A percentile compares a stretch with the other conserved stretches of the same genome.
These are phyloP conservation scores for Syncerus caffer DNA, from an alignment of 2,797 vertebrate genomes.

Conservation along the genomic window DNA sequence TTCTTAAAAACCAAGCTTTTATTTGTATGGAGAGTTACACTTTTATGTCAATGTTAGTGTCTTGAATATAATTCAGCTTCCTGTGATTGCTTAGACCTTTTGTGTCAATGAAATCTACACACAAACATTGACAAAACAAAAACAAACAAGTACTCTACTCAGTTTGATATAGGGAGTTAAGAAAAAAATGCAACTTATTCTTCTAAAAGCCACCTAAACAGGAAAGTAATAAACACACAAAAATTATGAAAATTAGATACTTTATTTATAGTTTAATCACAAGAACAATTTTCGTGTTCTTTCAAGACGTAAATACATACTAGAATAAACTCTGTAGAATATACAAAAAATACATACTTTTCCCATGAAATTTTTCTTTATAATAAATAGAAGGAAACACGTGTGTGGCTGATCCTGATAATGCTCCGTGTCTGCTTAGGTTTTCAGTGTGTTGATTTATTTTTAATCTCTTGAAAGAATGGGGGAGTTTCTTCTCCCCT, in stretches of 20 bases:
- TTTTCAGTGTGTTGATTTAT: constrained; percentile 86
- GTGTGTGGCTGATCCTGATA: constrained; percentile 82
- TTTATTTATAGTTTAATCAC: constrained; percentile 86
- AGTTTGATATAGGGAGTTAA: neutral
- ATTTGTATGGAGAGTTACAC: neutral
- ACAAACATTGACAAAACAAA: neutral
- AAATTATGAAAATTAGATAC: constrained; percentile 86
- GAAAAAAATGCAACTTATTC: neutral
- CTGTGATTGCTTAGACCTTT: neutral
- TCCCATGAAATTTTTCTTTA: constrained; percentile 85
- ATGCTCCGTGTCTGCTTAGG: constrained; percentile 82
- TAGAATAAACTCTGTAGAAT: constrained; percentile 90
- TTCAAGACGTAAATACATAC: constrained; percentile 85
- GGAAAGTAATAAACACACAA: neutral
- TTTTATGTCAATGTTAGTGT: neutral
- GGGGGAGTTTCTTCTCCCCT: constrained; percentile 82
- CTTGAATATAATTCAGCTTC: neutral
- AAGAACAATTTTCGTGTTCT: constrained; percentile 77
- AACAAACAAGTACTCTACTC: neutral
- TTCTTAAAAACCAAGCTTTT: neutral
- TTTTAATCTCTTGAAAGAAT: constrained; percentile 85
- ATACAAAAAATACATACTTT: constrained; percentile 88
- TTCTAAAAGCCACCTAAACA: neutral
- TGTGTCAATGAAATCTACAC: neutral
- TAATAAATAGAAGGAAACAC: constrained; percentile 89